Base-by-base conservation (phyloP, 2,888 invertebrate genomes). In the Phortica okadai region DNA sequence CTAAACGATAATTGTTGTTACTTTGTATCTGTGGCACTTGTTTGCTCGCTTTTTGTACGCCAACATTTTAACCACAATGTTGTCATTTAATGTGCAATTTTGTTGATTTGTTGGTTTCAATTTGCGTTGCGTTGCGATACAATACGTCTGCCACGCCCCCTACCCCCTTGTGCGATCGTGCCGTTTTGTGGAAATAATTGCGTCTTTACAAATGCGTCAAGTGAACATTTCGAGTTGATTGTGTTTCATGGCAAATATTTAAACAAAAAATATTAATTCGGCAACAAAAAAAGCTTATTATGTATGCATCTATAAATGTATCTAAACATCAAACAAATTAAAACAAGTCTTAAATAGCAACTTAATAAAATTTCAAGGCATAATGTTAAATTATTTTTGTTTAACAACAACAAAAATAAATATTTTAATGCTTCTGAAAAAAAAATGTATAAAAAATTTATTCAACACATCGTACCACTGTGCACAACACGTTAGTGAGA, bases 61-160 rank as follows among this genome's bases (percentile, higher is more conserved):
- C 82, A 87, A 88, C 87, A 81, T 87, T 88, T 87, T 85, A 84
- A 82, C 84, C 83, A 86, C 86, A 86, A 85, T 87, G 88, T 86
- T 87, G 88, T 88, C 84, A 44, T 16, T 45, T 42, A 87, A 87
- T 87, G 86, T 86, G 88, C 87, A 88, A 88, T 86, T 87, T 85
- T 76, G 25, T 78, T 74, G 66, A n/a, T 69, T 50, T 45, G 21
- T 42, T 25, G 41, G 59, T 58, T 58, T 74, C 54, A 64, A 64
- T 54, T 10, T 41, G 66, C 56, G 45, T 72, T 64, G 44, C 16
- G 16, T 54, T 76, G 73, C 78, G 67, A 78, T 81, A 78, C 79
- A 76, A 78, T 81, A 78, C 79, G 77, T 45, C 33, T 16, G 56
- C 62, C 50, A n/a, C 74, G 33, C 64, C 74, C 66, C 42, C n/a